A percentile compares a stretch with the other conserved stretches of the same genome.
Evolutionary conservation across 2,113 vertebrate genomes (phyloP).

Genomic region (Rhodinocichla rosea): DNA sequence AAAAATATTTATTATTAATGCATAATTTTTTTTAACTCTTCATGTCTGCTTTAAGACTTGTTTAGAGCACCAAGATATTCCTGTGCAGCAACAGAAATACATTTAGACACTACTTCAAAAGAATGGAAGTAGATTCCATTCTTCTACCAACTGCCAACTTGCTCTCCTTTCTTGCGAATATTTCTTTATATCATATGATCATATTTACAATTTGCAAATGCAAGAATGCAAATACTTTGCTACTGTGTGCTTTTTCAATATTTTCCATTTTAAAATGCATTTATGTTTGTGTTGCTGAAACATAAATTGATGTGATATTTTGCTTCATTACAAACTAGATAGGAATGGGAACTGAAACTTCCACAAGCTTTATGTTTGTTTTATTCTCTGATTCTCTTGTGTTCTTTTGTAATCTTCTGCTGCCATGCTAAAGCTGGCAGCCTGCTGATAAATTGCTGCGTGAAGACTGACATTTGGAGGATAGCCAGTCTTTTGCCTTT

Average conservation of each 20-base stretch:
- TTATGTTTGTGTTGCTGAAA: not conserved
- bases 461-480: constrained; percentile 17
- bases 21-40: rapidly evolving
- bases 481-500: not conserved
- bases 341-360: not conserved
- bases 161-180: not conserved
- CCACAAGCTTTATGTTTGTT: not conserved
- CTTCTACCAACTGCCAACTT: not conserved
- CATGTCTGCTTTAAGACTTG: not conserved
- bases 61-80: not conserved
- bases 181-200: not conserved
- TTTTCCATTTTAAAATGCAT: not conserved
- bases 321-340: not conserved
- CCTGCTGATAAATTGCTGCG: constrained; percentile 23
- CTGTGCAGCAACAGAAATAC: not conserved
- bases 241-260: not conserved
- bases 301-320: constrained; percentile 1
- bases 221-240: not conserved
- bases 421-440: constrained; percentile 8
- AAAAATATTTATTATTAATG: not conserved
- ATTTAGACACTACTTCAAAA: not conserved
- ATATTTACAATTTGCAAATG: not conserved
- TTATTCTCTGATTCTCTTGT: not conserved
- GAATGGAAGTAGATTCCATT: not conserved
- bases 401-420: constrained; percentile 16